Percentiles rank a stretch among this genome's conserved stretches.
Conservation (phyloP, 2,113 vertebrate species). For the Zosterops borbonicus region DNA sequence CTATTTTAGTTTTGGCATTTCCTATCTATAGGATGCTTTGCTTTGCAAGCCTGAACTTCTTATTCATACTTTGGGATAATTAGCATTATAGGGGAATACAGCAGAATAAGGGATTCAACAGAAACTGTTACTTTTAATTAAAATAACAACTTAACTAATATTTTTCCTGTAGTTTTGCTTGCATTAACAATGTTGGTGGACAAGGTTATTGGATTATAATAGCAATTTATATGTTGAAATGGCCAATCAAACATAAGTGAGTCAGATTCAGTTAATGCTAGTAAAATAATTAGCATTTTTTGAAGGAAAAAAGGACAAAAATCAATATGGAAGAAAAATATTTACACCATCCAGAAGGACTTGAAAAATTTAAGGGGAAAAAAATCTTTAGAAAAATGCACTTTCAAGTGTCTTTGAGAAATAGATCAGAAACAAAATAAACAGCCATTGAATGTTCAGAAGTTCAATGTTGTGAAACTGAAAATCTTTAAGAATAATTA, state of each 20-base stretch:
- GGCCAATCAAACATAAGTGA: conserved; percentile 30
- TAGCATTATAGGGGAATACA: background rate
- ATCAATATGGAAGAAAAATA: conserved; percentile 50
- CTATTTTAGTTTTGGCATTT: background rate
- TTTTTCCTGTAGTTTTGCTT: background rate
- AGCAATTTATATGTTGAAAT: background rate
- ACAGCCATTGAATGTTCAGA: conserved; percentile 8
- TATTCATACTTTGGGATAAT: background rate
- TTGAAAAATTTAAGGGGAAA: conserved; percentile 25
- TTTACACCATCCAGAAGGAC: background rate
- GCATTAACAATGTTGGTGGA: background rate
- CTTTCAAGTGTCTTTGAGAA: conserved; percentile 33
- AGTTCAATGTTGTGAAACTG: conserved; percentile 49
- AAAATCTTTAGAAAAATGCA: conserved; percentile 21
- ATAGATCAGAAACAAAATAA: conserved; percentile 28
- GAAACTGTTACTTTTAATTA: background rate
- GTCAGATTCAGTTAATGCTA: conserved; percentile 6
- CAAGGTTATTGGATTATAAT: background rate
- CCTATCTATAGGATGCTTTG: background rate
- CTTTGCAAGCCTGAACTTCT: background rate
- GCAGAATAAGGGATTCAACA: background rate
- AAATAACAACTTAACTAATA: background rate
- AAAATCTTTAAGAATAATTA: conserved; percentile 60
- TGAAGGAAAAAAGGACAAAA: conserved; percentile 39
- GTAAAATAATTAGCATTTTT: conserved; percentile 57